These are phyloP conservation scores for Trachythela sp. DNA, from an alignment of 64 coral and sea anemone species.

Conservation along the genomic window DNA sequence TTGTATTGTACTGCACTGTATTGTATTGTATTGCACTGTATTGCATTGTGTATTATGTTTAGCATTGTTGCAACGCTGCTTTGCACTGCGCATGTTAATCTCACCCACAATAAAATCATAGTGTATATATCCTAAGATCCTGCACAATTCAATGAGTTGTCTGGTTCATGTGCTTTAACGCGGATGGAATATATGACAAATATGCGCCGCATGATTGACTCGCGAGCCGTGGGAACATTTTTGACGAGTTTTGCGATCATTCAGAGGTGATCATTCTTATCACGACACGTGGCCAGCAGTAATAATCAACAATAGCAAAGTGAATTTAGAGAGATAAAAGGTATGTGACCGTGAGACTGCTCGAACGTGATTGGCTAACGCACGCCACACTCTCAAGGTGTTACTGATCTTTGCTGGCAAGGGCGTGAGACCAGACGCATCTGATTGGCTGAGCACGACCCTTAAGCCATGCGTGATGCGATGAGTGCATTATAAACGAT, in stretches of 20 bases:
- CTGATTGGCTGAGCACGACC: not conserved
- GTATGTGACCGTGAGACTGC: not conserved
- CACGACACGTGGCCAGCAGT: not conserved
- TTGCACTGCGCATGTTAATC: too few relatives aligned
- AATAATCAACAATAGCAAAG: not conserved
- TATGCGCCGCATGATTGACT: too few relatives aligned
- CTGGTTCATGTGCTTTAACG: too few relatives aligned
- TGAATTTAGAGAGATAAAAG: not conserved
- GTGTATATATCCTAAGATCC: too few relatives aligned
- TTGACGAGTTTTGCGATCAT: not conserved
- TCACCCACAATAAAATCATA: too few relatives aligned
- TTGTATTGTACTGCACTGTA: not conserved
- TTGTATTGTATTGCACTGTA: not conserved
- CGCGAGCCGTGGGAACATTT: not conserved
- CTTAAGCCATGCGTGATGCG: not conserved
- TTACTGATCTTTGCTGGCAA: not conserved
- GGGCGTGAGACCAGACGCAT: not conserved
- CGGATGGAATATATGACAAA: too few relatives aligned
- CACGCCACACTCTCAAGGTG: not conserved
- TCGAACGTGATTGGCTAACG: not conserved
- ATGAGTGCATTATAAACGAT: not conserved
- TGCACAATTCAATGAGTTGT: too few relatives aligned
- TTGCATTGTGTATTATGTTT: not conserved
- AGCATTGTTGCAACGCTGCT: not conserved
- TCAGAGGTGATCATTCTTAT: not conserved